phyloP scores from a whole-genome alignment of 2,797 vertebrate species.

The Harpagifer antarcticus region DNA sequence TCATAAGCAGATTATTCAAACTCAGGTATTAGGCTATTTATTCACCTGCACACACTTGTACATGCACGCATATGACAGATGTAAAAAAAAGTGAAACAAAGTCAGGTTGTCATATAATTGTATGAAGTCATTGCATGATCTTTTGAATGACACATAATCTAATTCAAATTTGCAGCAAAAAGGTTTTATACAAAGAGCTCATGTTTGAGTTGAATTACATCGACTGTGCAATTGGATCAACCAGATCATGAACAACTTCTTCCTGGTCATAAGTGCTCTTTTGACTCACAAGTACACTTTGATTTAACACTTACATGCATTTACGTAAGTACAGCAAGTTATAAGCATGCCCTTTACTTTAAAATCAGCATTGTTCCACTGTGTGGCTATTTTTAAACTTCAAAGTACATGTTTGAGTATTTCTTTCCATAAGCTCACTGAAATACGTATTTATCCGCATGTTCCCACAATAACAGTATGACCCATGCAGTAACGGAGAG shows the following conservation, averaged over 20 bases:
- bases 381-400: constrained; percentile 8
- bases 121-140: background rate
- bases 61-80: constrained; percentile 22
- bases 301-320: background rate
- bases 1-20: constrained; percentile 3
- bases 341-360: constrained; percentile 38
- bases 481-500: constrained; percentile 77
- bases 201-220: background rate
- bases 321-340: background rate
- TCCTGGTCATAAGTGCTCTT: background rate
- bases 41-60: background rate
- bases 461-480: constrained; percentile 54
- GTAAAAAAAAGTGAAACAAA: background rate
- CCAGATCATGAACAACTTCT: background rate
- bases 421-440: constrained; percentile 44
- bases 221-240: background rate
- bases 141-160: background rate
- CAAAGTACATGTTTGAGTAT: constrained; percentile 28
- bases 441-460: constrained; percentile 58
- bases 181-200: background rate
- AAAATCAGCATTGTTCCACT: constrained; percentile 44
- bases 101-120: background rate
- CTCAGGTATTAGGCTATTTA: constrained; percentile 3
- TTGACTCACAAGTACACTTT: constrained; percentile 17
- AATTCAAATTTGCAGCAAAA: background rate